Base-by-base conservation (phyloP, 1,140 invertebrate species). In the Drosophila guanche region DNA sequence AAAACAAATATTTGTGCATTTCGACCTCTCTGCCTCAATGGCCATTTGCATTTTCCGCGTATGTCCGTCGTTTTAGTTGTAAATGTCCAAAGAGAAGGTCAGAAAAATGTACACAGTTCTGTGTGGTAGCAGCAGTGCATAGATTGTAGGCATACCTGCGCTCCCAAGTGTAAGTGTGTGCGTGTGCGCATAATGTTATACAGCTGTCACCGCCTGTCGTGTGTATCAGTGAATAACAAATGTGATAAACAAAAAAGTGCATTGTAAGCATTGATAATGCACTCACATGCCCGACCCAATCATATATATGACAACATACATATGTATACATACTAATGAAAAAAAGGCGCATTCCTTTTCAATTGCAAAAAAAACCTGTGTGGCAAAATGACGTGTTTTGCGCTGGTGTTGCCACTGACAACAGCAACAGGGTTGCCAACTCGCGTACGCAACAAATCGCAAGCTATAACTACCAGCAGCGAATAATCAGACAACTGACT, bases 381-480 rank as follows among this genome's bases (percentile, higher is more conserved):
- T 22, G 47, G 67, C 53, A 62, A 74, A 74, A 74, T 74, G 70
- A 74, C 70, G 70, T 74, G 70, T 74, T 74, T 74, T 74, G 70
- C 70, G 42, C 47, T 74, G 65, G 70, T 74, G 70, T 74, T 74
- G 70, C 70, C 70, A 74, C 70, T 74, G 70, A 74, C 70, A 74
- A 74, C 70, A 65, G 69, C 47, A 46, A 22, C 40, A 74, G 69
- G 52, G 70, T 45, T 74, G 70, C 46, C 70, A 65, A 55, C 46
- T 52, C 5, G 41, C 6, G 51, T 20, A n/a, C 7, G 20, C 29
- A 37, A 33, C 3, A 16, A 40, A 33, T 37, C 33, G 33, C 33
- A 33, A 45, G 14, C 10, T 6, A 29, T 59, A 50, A 51, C 23
- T 8, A 50, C 6, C 22, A 1, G 27, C 46, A 47, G 33, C 33